These are phyloP conservation scores for Hydropsyche tenuis DNA, from an alignment of 1,140 invertebrate genomes.

Conservation along the genomic window DNA sequence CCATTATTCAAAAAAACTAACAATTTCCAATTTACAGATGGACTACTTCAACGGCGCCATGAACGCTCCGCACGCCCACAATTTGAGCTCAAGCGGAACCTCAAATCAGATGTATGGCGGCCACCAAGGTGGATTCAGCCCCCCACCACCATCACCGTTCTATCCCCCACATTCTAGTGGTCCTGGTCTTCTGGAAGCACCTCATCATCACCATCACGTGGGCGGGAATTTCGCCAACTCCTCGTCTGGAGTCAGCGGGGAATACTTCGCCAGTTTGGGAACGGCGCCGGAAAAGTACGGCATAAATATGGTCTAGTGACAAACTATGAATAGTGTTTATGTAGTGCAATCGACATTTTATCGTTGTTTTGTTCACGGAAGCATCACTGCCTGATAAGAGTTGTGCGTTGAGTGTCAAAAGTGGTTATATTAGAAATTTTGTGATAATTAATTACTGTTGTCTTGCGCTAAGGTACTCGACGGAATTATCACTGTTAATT, in stretches of 20 bases:
- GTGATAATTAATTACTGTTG: too few relatives aligned
- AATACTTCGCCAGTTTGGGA: conserved; percentile 39
- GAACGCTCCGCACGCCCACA: conserved; percentile 53
- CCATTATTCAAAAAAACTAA: too few relatives aligned
- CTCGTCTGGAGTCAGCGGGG: conserved; percentile 23
- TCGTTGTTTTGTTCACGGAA: not conserved
- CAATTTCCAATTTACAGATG: conserved; percentile 59
- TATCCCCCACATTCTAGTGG: conserved; percentile 46
- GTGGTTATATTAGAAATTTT: too few relatives aligned
- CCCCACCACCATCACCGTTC: conserved; percentile 56
- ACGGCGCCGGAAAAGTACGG: conserved; percentile 61
- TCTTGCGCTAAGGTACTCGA: too few relatives aligned
- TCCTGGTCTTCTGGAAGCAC: conserved; percentile 35
- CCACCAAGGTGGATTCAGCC: conserved; percentile 50
- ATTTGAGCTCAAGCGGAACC: conserved; percentile 24
- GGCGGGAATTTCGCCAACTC: conserved; percentile 28
- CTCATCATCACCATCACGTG: conserved; percentile 51
- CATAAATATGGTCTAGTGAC: conserved; percentile 62
- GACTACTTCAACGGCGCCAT: conserved; percentile 68
- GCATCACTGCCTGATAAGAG: too few relatives aligned
- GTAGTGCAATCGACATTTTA: not conserved
- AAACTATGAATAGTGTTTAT: too few relatives aligned
- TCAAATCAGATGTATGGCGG: conserved; percentile 31
- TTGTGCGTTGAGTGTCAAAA: too few relatives aligned
- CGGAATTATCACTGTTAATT: too few relatives aligned